phyloP scores from a whole-genome alignment of 2,888 invertebrate genomes.

The Drosophila demipolita region DNA sequence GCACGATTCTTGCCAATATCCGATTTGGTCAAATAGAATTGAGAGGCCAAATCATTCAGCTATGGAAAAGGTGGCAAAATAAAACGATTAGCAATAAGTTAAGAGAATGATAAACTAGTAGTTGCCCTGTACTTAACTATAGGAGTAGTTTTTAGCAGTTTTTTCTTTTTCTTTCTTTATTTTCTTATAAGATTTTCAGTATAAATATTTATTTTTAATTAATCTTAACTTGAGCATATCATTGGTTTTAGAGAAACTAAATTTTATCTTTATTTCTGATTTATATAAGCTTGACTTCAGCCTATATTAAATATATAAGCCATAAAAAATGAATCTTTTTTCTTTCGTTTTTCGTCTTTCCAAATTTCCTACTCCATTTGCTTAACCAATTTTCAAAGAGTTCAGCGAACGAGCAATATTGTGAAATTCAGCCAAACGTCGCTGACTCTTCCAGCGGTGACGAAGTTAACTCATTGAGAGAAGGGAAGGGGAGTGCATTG shows the following conservation, averaged over 20 bases:
- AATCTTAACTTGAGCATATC: not conserved
- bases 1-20: conserved; percentile 96
- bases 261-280: too few relatives aligned
- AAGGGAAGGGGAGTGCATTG: not conserved
- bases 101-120: not conserved
- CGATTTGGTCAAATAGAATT: conserved; percentile 94
- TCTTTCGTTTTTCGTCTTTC: not conserved
- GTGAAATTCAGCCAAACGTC: conserved; percentile 61
- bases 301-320: not conserved
- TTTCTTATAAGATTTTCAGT: not conserved
- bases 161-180: not conserved
- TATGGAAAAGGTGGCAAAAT: conserved; percentile 34
- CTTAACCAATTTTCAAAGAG: conserved; percentile 2
- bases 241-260: not conserved
- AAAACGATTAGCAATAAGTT: conserved; percentile 18
- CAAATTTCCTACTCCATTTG: not conserved
- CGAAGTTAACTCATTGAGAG: conserved; percentile 6
- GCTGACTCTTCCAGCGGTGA: conserved; percentile 38
- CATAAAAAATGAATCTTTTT: not conserved
- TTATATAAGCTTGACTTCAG: not conserved
- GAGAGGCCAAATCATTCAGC: conserved; percentile 93
- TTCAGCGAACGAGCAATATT: conserved; percentile 45
- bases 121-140: not conserved
- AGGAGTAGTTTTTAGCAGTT: not conserved
- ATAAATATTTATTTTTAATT: not conserved